Evolutionary conservation across 2,797 vertebrate genomes (phyloP).

Genomic region (Calcarius lapponicus): DNA sequence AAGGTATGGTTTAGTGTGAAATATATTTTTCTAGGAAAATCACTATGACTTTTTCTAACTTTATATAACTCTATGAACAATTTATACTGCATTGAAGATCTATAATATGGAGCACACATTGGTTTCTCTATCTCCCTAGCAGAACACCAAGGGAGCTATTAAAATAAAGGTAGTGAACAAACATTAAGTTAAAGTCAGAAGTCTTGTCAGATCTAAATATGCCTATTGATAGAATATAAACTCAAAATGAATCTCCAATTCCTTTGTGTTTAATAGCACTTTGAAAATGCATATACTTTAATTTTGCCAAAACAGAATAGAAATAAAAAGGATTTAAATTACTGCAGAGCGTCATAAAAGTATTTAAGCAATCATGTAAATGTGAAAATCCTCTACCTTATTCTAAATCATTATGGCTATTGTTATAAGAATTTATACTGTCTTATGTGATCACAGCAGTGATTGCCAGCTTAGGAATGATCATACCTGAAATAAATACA

Average conservation of each 20-base stretch:
- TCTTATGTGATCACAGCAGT: background rate
- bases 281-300: background rate
- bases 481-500: background rate
- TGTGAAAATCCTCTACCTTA: background rate
- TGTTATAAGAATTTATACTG: background rate
- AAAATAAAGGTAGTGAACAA: background rate
- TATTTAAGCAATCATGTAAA: slow-evolving; percentile 1
- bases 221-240: background rate
- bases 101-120: background rate
- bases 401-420: background rate
- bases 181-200: background rate
- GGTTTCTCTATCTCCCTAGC: background rate
- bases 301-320: background rate
- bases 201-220: background rate
- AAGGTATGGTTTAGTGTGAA: background rate
- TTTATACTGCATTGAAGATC: background rate
- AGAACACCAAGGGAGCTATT: background rate
- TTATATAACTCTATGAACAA: background rate
- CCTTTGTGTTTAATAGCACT: background rate
- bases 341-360: background rate
- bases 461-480: background rate
- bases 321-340: slow-evolving; percentile 25
- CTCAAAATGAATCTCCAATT: background rate
- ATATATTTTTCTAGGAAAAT: background rate
- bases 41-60: background rate